Base-by-base conservation (phyloP, 2,113 vertebrate genomes). In the Microcebus tavaratra region DNA sequence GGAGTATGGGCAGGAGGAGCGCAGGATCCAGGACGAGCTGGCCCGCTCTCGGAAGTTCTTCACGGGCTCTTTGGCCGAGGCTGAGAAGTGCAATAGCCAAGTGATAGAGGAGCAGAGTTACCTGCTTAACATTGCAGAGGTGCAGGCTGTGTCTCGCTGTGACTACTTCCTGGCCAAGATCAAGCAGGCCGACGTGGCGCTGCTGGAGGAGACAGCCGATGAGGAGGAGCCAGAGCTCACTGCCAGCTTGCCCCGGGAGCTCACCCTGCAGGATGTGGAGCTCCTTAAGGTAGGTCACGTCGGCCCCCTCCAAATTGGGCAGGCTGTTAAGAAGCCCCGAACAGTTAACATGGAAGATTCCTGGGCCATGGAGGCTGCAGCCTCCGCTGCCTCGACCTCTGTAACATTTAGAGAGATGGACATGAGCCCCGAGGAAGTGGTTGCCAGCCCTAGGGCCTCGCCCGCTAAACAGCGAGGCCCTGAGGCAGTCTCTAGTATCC, bases 111-210 rank as follows among this genome's bases (percentile, higher is more conserved):
- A 99, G 84, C 99, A 99, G 96, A 99, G 99, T 0, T 99, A 99
- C 95, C 98, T 99, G 65, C 99, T 99, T 13, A 99, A 99, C 98
- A 99, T 99, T 4, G 99, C 99, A 0, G 99, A 99, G 97, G 99
- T 99, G 82, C 99, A 99, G 98, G 99, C 99, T 1, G 98, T 99
- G 95, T 99, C 99, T 23, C 99, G 99, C 94, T 99, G 99, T 39
- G 99, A 99, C 98, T 99, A 99, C 97, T 99, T 99, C 94, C 99
- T 99, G 31, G 99, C 99, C 98, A 99, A 99, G 97, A 99, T 99
- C 95, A 99, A 99, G 97, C 99, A 99, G 98, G 99, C 99, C 0
- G 99, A 99, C 55, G 99, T 99, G 0, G 99, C 99, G 29, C 98
- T 99, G 13, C 97, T 99, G 67, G 99, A 99, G 96, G 99, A 99